Conservation (phyloP, 2,113 vertebrate genomes). For the Gallinago paraguaiae region DNA sequence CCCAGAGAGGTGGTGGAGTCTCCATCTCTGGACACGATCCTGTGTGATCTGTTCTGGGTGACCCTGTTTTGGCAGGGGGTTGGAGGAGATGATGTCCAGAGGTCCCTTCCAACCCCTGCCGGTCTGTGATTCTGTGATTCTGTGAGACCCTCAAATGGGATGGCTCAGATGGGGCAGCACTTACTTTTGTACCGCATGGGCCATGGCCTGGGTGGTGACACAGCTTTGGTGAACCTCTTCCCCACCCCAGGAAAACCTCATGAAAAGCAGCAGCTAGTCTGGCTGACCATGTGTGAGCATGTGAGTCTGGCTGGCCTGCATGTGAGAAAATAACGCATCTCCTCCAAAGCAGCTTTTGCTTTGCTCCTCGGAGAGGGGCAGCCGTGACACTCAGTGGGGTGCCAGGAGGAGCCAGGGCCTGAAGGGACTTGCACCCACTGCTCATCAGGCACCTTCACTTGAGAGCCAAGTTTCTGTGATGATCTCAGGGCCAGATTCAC, state of each 20-base stretch:
- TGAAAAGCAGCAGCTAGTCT: not conserved
- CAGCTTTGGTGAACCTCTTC: not conserved
- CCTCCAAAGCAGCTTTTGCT: not conserved
- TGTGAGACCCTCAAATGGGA: not conserved
- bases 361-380: not conserved
- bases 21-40: not conserved
- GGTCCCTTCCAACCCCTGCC: not conserved
- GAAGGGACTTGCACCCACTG: not conserved
- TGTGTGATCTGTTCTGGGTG: not conserved
- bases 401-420: not conserved
- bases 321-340: not conserved
- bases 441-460: not conserved
- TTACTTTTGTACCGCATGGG: not conserved
- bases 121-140: not conserved
- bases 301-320: no score
- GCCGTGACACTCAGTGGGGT: not conserved
- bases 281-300: not conserved
- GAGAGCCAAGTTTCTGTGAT: constrained; percentile 44
- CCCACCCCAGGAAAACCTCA: not conserved
- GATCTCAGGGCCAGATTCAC: constrained; percentile 11
- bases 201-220: not conserved
- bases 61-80: not conserved
- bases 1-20: not conserved
- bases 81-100: not conserved
- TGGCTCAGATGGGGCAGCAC: not conserved